Evolutionary conservation across 2,113 vertebrate species (phyloP).

Genomic region (Hirundichthys speculiger): DNA sequence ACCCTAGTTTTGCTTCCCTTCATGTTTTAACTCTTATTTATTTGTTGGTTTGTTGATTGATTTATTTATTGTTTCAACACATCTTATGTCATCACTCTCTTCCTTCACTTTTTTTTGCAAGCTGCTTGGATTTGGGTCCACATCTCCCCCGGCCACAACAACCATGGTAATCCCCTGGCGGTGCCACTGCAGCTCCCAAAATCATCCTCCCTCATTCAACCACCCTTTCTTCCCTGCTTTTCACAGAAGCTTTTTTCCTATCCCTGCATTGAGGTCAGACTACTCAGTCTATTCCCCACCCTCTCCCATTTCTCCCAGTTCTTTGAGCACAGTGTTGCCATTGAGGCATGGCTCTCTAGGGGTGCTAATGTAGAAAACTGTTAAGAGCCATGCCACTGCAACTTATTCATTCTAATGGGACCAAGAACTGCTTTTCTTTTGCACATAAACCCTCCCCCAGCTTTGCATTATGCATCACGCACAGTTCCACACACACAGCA

Average conservation of each 20-base stretch:
- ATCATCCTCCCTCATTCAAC: constrained; percentile 23
- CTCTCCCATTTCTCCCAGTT: constrained; percentile 23
- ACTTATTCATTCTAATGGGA: constrained; percentile 61
- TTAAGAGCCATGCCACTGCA: constrained; percentile 62
- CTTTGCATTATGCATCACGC: constrained; percentile 67
- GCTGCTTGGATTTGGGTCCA: constrained; percentile 19
- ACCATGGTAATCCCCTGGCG: neutral
- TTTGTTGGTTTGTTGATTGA: no score
- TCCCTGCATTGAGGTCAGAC: constrained; percentile 54
- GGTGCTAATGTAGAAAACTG: constrained; percentile 61
- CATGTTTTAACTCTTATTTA: no score
- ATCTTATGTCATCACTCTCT: constrained; percentile 23
- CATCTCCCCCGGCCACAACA: neutral
- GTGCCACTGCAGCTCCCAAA: constrained; percentile 15
- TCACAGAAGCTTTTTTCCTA: constrained; percentile 14
- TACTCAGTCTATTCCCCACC: constrained; percentile 26
- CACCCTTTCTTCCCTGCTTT: constrained; percentile 22
- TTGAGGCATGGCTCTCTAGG: constrained; percentile 50
- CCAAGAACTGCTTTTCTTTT: constrained; percentile 39
- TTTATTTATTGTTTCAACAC: constrained; percentile 11
- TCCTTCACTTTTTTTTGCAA: constrained; percentile 1
- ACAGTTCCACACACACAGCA: constrained; percentile 29
- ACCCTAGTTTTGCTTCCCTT: no score
- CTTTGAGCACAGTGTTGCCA: constrained; percentile 58
- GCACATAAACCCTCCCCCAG: constrained; percentile 47